Evolutionary conservation across 2,797 vertebrate genomes (phyloP).

Genomic region (Mormyrus proboscirostris): DNA sequence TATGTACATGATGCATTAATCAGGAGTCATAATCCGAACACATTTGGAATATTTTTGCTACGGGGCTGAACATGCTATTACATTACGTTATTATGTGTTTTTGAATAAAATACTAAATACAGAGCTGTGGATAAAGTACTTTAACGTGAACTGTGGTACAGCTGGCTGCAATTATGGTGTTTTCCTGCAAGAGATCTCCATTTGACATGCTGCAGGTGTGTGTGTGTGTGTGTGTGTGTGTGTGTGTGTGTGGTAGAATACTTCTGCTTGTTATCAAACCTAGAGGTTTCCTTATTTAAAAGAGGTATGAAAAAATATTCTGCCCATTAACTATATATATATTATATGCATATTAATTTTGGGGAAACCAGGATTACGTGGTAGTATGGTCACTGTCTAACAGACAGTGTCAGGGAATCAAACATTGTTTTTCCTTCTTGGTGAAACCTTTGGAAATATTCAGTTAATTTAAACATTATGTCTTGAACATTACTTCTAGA

Average conservation of each 20-base stretch:
- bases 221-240: background rate
- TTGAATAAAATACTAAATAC: background rate
- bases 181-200: background rate
- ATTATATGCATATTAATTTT: background rate
- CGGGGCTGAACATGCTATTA: background rate
- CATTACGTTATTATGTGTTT: slow-evolving; percentile 6
- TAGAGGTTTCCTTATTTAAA: background rate
- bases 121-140: background rate
- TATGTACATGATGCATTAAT: background rate
- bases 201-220: background rate
- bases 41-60: slow-evolving; percentile 4
- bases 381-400: background rate
- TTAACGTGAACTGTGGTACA: background rate
- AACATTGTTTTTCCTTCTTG: background rate
- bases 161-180: slow-evolving; percentile 18
- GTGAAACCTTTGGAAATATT: background rate
- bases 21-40: background rate
- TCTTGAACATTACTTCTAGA: background rate
- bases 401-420: background rate
- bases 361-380: background rate
- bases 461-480: background rate
- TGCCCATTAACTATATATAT: background rate
- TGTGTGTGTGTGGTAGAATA: background rate
- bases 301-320: background rate
- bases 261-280: background rate